Percentiles rank a stretch among this genome's conserved stretches.
These are phyloP conservation scores for Oryzaephilus surinamensis DNA, from an alignment of 1,140 invertebrate genomes.

Conservation along the genomic window DNA sequence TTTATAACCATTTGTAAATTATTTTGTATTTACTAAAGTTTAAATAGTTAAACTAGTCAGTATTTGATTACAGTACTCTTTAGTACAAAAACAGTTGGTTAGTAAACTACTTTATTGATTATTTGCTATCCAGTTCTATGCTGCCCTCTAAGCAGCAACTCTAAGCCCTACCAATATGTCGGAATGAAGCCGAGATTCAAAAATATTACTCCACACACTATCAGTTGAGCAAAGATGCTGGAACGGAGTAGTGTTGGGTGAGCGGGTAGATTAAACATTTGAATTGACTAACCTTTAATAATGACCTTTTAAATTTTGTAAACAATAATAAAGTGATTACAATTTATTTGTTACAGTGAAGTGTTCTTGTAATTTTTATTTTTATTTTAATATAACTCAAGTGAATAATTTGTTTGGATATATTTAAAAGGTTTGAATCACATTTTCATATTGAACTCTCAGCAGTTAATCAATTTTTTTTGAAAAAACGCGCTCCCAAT, in stretches of 20 bases:
- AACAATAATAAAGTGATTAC: constrained; percentile 6
- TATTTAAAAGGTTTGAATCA: neutral
- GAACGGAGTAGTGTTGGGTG: constrained; percentile 6
- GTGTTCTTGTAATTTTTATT: constrained; percentile 4
- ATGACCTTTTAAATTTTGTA: constrained; percentile 6
- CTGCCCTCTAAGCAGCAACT: no score
- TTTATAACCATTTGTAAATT: no score
- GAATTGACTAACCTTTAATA: constrained; percentile 8
- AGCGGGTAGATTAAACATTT: constrained; percentile 9
- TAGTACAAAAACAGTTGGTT: no score
- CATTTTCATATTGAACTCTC: neutral
- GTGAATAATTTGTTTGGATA: constrained; percentile 3
- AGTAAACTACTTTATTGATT: no score
- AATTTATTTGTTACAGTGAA: constrained; percentile 6
- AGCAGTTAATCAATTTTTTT: neutral
- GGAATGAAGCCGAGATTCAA: no score
- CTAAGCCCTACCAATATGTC: no score
- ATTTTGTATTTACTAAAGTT: no score
- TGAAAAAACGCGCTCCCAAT: no score
- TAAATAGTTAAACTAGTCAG: no score
- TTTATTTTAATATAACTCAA: constrained; percentile 4
- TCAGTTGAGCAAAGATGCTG: constrained; percentile 8
- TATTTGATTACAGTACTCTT: no score
- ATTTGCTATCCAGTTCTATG: no score
- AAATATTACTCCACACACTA: no score